Evolutionary conservation across 2,797 vertebrate species (phyloP).

Genomic region (Natrix natrix): DNA sequence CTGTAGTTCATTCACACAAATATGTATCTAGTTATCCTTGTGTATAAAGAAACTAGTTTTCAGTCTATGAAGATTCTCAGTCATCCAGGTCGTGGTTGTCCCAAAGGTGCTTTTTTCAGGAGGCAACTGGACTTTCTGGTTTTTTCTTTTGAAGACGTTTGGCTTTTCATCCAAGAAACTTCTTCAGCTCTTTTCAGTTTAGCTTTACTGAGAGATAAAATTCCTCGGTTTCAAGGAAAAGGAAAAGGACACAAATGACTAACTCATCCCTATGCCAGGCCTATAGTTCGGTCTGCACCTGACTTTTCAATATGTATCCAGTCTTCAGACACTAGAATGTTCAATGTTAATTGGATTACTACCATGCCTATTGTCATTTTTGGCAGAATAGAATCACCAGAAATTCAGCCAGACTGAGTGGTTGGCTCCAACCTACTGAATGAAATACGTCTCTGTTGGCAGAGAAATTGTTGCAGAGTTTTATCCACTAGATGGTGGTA

Average conservation of each 20-base stretch:
- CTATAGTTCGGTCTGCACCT: neutral
- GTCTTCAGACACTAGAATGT: neutral
- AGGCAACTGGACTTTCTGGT: neutral
- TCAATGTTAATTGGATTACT: neutral
- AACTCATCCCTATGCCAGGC: neutral
- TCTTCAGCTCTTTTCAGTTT: neutral
- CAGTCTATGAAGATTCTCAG: neutral
- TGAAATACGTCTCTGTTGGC: neutral
- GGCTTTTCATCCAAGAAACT: neutral
- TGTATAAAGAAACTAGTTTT: neutral
- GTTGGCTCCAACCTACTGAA: neutral
- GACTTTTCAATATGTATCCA: neutral
- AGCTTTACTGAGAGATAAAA: neutral
- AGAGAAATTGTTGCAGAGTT: neutral
- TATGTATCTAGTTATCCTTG: neutral
- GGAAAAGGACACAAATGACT: neutral
- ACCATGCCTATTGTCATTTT: neutral
- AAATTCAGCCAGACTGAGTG: neutral
- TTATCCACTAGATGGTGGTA: slow-evolving; percentile 66
- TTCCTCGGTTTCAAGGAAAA: neutral
- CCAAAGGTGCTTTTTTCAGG: neutral
- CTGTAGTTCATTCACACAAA: neutral
- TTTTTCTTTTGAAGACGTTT: neutral
- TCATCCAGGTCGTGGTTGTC: neutral
- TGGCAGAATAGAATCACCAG: neutral